Evolutionary conservation across 2,113 vertebrate genomes (phyloP), one percentile per base, ranked within the genome.

Genomic region (Promerops cafer): DNA sequence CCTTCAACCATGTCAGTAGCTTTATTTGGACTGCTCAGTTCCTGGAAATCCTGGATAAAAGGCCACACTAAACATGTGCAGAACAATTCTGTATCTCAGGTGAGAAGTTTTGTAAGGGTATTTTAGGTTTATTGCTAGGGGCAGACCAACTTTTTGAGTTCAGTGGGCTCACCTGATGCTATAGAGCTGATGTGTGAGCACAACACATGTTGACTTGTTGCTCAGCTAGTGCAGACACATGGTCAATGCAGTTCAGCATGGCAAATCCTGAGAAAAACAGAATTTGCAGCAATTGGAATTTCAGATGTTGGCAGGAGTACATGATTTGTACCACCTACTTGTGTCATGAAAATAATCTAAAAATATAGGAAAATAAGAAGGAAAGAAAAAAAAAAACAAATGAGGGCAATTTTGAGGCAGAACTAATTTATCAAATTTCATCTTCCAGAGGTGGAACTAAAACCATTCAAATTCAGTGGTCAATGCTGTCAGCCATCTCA

Each of bases 401-500:
- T 15, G 4, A 74, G 9, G 13, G 19, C 2, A 20, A 22, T 19
- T 61, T 23, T 52, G 69, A 74, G 13, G 27, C 30, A 74, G 44
- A 92, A 22, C 26, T 87, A 31, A 57, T 93, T 77, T 85, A 14
- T 59, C 64, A 60, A 49, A 44, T 57, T 63, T 49, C 33, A 3
- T 44, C 3, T 82, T 81, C 54, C 16, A 44, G 14, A 8, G 16
- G 47, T 50, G 22, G 19, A 70, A 31, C 17, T 70, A 28, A 57
- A 21, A 47, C 31, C 35, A 24, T 71, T 71, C 24, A 74, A 54
- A 59, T 37, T 40, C 33, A 35, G 16, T 12, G 18, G 39, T 64
- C 54, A 70, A 0, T 1, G 3, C 31, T 49, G 39, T 66, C 54
- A 28, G 50, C 20, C 0, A 0, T 79, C 40, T 64, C n/a, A 4